Evolutionary conservation across 2,113 vertebrate genomes (phyloP).

Genomic region (Canis aureus): DNA sequence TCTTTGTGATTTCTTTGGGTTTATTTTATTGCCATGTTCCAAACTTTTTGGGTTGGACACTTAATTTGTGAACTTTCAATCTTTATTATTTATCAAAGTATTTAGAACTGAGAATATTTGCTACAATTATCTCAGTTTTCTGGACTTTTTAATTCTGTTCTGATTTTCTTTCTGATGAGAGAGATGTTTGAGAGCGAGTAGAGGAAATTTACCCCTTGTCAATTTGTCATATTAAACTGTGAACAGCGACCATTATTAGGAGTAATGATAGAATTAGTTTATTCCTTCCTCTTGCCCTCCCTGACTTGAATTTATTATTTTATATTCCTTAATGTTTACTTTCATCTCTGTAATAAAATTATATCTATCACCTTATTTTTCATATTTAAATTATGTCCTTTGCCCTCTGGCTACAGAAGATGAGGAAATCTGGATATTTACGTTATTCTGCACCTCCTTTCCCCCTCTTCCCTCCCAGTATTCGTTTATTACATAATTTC

Average conservation of each 20-base stretch:
- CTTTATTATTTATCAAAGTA: background rate
- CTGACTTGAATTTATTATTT: background rate
- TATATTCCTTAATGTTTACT: background rate
- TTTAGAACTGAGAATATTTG: background rate
- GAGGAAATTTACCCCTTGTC: background rate
- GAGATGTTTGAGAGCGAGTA: background rate
- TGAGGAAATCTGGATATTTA: background rate
- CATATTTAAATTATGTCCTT: background rate
- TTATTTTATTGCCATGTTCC: constrained; percentile 10
- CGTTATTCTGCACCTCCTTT: background rate
- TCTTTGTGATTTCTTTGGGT: background rate
- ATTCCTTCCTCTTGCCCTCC: background rate
- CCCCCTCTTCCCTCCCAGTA: background rate
- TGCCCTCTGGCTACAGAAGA: background rate
- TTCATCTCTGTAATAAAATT: background rate
- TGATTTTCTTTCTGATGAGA: background rate
- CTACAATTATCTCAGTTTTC: background rate
- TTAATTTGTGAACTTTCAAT: background rate
- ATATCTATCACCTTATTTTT: background rate
- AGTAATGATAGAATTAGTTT: background rate
- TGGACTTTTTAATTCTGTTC: background rate
- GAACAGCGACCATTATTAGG: background rate
- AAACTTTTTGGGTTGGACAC: background rate
- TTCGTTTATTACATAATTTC: background rate
- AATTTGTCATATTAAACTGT: background rate